Evolutionary conservation across 2,113 vertebrate species (phyloP), one percentile per base, ranked within the genome.

Genomic region (Nothobranchius furzeri): DNA sequence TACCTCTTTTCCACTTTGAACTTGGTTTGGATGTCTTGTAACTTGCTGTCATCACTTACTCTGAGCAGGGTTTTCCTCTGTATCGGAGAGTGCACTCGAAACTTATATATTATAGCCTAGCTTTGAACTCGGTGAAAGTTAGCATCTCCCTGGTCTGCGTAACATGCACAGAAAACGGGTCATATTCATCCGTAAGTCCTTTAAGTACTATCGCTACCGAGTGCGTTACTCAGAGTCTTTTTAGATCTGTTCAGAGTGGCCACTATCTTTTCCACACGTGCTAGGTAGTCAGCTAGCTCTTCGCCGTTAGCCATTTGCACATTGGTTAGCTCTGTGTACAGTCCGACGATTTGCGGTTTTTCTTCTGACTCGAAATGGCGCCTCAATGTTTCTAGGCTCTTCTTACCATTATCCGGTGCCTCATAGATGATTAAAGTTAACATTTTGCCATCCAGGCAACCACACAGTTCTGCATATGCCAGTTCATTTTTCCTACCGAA

Each of bases 251-350:
- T 57, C 20, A 57, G 17, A 2, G 36, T 9, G 0, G 4, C 17
- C 5, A 45, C 42, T 45, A 25, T 45, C 37, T 59, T 59, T n/a
- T 56, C 35, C 8, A 56, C 54, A 37, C 12, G 45, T 64, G 10
- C 54, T 43, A 35, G 60, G 49, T n/a, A 76, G 35, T 8, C 51
- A 43, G 45, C 68, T 68, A 12, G 67, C 9, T 13, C 42, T 58
- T 68, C 57, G 48, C 9, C 66, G 58, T 54, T 58, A 67, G 10
- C 4, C 65, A 13, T 75, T 53, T 30, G 20, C 24, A 53, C 68
- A 1, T 75, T 9, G 51, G 20, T 60, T 49, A 53, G 53, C 53
- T 36, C 12, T 15, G 25, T 55, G 53, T 55, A 55, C 6, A 55
- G 13, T 3, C 51, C 12, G 6, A 53, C 51, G 11, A 53, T 53